Base-by-base conservation (phyloP, 1,140 invertebrate species). In the Pristionchus pacificus region DNA sequence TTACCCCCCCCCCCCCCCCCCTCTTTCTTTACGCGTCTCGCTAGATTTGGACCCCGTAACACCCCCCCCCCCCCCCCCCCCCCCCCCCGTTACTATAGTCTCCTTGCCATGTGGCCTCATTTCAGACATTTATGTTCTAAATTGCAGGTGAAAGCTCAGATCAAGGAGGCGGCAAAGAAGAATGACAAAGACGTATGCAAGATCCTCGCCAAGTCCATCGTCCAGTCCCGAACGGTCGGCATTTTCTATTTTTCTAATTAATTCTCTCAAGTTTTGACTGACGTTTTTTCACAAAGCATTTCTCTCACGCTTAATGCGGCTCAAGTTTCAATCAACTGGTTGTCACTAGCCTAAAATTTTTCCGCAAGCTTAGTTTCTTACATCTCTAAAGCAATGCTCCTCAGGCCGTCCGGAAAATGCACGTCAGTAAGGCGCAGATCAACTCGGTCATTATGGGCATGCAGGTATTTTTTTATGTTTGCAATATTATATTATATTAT, bases 381-480 rank as follows among this genome's bases (percentile, higher is more conserved):
- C 33, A 60, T 65, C 32, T 59, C 15, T 30, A 28, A 13, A n/a
- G n/a, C n/a, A n/a, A n/a, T n/a, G n/a, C n/a, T n/a, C n/a, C n/a
- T n/a, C 64, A 77, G 77, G 74, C 80, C 2, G 65, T 94, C 29
- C 91, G 88, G 77, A 93, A 95, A 86, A 91, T 98, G 69, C 91
- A 96, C 82, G 91, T 92, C 0, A 93, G 93, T 0, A 97, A 97
- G 86, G 94, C 96, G n/a, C 95, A 98, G 78, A 86, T 99, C 2
- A 98, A 95, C 85, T 98, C 95, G 1, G 90, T 98, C 19, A 91
- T 93, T 69, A 88, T 97, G 86, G 92, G 94, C 86, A 98, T 98
- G 93, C 95, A 97, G 38, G 38, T 49, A 19, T 19, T 6, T 49
- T 49, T 49, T n/a, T n/a, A n/a, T n/a, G n/a, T n/a, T n/a, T n/a